A percentile compares a stretch with the other conserved stretches of the same genome.
Conservation (phyloP, 1,140 invertebrate species). For the Chironomus tepperi region DNA sequence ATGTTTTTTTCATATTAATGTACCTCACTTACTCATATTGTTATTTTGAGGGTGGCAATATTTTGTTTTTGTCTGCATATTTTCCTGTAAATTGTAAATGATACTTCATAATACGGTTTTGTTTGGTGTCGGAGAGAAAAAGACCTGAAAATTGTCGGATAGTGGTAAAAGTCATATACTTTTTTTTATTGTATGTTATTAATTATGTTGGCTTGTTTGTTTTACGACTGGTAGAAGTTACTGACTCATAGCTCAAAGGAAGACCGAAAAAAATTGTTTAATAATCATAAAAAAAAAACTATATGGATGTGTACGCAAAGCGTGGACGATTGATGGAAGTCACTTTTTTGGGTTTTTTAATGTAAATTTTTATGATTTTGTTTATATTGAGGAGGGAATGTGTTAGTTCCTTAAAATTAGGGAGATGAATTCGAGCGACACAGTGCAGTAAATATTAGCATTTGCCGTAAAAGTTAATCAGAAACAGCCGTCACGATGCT, state of each 20-base stretch:
- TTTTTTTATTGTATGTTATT: constrained; percentile 10
- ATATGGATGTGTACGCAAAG: too few species aligned
- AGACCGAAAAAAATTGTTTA: background rate
- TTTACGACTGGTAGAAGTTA: constrained; percentile 6
- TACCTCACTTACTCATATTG: background rate
- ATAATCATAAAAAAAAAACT: too few species aligned
- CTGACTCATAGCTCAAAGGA: background rate
- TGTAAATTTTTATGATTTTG: too few species aligned
- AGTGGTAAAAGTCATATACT: constrained; percentile 16
- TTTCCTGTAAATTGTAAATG: background rate
- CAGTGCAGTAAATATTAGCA: too few species aligned
- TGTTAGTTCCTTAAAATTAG: too few species aligned
- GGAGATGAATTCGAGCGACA: too few species aligned
- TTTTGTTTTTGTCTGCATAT: background rate
- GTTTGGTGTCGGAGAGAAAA: background rate
- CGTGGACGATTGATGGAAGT: too few species aligned
- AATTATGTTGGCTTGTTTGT: constrained; percentile 14
- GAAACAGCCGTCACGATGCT: too few species aligned
- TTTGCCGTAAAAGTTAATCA: too few species aligned
- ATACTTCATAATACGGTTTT: background rate
- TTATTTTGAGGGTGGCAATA: background rate
- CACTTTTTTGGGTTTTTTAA: too few species aligned
- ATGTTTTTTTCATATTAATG: background rate
- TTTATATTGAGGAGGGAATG: background rate
- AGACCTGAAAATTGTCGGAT: constrained; percentile 15